A percentile compares a stretch with the other conserved stretches of the same genome.
Conservation (phyloP, 2,113 vertebrate species). For the Petroica traversi region DNA sequence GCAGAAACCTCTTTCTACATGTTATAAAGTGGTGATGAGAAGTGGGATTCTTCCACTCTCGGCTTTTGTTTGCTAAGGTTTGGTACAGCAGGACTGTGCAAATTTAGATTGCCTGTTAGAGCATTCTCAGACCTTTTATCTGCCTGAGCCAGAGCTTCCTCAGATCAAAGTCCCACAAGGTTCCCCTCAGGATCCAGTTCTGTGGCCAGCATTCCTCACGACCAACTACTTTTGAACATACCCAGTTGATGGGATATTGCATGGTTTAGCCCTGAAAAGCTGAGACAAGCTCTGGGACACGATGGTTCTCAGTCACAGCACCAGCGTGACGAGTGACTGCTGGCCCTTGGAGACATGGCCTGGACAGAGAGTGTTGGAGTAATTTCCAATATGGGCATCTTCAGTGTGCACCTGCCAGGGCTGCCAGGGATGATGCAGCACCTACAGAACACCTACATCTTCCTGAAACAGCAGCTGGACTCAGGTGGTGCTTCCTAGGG, state of each 20-base stretch:
- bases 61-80: neutral
- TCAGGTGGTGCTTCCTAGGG: neutral
- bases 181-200: neutral
- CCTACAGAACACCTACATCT: neutral
- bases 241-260: neutral
- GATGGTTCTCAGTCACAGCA: accelerated
- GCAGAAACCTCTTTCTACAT: neutral
- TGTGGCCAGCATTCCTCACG: accelerated
- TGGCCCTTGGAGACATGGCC: neutral
- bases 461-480: neutral
- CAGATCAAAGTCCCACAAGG: neutral
- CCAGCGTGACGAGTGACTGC: neutral
- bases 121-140: neutral
- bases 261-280: neutral
- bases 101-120: neutral
- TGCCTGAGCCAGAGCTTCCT: neutral
- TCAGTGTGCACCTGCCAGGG: neutral
- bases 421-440: neutral
- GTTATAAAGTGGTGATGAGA: neutral
- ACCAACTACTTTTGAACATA: neutral
- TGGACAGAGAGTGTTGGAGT: neutral
- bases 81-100: neutral
- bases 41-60: neutral
- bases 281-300: neutral
- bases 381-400: neutral